Base-by-base conservation (phyloP, 1,140 invertebrate species). In the Melitaea cinxia region DNA sequence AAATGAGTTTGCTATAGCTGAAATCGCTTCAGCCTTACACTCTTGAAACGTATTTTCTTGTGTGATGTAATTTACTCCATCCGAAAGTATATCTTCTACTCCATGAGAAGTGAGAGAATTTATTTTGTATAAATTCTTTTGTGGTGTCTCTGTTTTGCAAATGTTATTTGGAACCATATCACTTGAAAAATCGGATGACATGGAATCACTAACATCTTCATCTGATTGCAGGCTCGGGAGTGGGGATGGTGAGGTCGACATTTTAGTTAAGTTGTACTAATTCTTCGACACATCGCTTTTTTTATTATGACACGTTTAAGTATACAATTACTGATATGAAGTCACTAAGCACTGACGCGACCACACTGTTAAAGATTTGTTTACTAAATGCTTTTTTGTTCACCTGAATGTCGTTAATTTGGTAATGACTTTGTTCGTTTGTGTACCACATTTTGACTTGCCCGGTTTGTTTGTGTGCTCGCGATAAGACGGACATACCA, bases 351-450 rank as follows among this genome's bases (percentile, higher is more conserved):
- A 79, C 65, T 68, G 74, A 80, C 39, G 65, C 85, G 80, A 82
- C 87, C 75, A 79, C 65, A 73, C 76, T 21, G 76, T 77, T 72
- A 82, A 78, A 83, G 70, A 73, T 79, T 88, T 88, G 82, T 91
- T 89, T 87, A 91, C 84, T 81, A 89, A 90, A 90, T 89, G 83
- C 77, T 83, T 84, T 78, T 88, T 87, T 85, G 74, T 80, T 86
- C 77, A 88, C 85, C 85, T 85, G 83, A 75, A 78, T 83, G 72
- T 84, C 78, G 82, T 89, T 89, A 87, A 91, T 91, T 89, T 88
- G 80, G 83, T 89, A 91, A 91, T 91, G 84, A 82, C 80, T 85
- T 78, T 75, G 68, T 86, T 72, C 72, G 64, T 78, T 78, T 83
- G 86, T 91, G 85, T 87, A 85, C 63, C 59, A 79, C 70, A 73